Evolutionary conservation across 2,888 invertebrate species (phyloP).

Genomic region (Drosophila atripex): DNA sequence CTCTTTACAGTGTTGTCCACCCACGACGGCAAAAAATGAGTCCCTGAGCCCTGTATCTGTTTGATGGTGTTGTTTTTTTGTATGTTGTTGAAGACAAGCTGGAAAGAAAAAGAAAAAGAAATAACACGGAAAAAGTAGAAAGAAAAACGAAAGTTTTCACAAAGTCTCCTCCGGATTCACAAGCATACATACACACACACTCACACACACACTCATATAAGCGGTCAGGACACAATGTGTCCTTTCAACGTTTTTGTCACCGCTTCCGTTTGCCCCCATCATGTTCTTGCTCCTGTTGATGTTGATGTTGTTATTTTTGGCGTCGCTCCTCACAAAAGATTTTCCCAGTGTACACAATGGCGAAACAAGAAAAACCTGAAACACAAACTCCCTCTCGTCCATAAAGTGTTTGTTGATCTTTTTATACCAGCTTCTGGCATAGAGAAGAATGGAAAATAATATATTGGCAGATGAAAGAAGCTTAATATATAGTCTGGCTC

Average conservation of each 20-base stretch:
- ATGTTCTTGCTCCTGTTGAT: conserved; percentile 36
- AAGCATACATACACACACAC: conserved; percentile 27
- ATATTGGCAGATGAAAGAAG: conserved; percentile 23
- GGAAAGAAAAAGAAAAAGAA: conserved; percentile 17
- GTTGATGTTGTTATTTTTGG: conserved; percentile 31
- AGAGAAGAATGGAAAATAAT: conserved; percentile 13
- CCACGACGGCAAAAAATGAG: conserved; percentile 13
- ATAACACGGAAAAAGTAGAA: conserved; percentile 27
- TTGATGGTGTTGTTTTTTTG: conserved; percentile 49
- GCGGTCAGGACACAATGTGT: conserved; percentile 35
- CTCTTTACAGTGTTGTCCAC: conserved; percentile 21
- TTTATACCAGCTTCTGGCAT: conserved; percentile 26
- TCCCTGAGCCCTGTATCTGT: conserved; percentile 22
- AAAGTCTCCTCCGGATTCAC: conserved; percentile 39
- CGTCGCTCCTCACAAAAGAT: conserved; percentile 40
- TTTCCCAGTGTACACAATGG: conserved; percentile 42
- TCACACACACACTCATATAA: conserved; percentile 12
- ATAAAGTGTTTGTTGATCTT: conserved; percentile 47
- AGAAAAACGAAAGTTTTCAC: conserved; percentile 36
- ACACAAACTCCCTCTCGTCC: conserved; percentile 12
- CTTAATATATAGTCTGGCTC: conserved; percentile 18
- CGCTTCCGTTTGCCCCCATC: conserved; percentile 51
- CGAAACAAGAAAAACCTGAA: conserved; percentile 30
- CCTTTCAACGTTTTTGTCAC: conserved; percentile 54
- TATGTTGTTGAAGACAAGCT: conserved; percentile 25